Evolutionary conservation across 2,797 vertebrate species (phyloP).

Genomic region (Microctenopoma stevenorrisi): DNA sequence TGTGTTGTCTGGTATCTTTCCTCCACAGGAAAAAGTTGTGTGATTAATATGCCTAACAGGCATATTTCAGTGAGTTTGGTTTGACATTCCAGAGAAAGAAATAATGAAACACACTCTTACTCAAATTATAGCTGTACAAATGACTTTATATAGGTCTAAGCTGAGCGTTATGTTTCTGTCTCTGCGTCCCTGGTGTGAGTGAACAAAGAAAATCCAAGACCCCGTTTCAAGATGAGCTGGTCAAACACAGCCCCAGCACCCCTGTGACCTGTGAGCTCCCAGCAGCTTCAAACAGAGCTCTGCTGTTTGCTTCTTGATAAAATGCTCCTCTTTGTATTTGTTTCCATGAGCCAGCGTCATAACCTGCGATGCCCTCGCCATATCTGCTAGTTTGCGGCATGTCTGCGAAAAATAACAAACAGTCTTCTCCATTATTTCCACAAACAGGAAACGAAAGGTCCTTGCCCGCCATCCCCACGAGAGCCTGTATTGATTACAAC

Average conservation of each 20-base stretch:
- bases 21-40: conserved; percentile 14
- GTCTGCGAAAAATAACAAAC: conserved; percentile 87
- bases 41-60: conserved; percentile 30
- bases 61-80: conserved; percentile 53
- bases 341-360: conserved; percentile 80
- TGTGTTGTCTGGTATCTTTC: conserved; percentile 13
- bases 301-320: conserved; percentile 81
- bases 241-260: conserved; percentile 75
- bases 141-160: conserved; percentile 57
- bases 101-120: conserved; percentile 56
- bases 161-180: conserved; percentile 55
- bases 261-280: conserved; percentile 71
- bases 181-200: conserved; percentile 57
- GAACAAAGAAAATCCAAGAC: conserved; percentile 78
- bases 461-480: conserved; percentile 80
- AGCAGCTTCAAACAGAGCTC: conserved; percentile 76
- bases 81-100: conserved; percentile 49
- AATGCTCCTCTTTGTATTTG: conserved; percentile 80
- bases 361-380: conserved; percentile 83
- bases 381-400: conserved; percentile 83
- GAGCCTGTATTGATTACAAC: conserved; percentile 88
- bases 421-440: conserved; percentile 86
- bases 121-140: conserved; percentile 59
- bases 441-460: conserved; percentile 86
- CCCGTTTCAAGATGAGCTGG: conserved; percentile 78